Conservation (phyloP, 2,113 vertebrate genomes). For the Trichechus manatus region DNA sequence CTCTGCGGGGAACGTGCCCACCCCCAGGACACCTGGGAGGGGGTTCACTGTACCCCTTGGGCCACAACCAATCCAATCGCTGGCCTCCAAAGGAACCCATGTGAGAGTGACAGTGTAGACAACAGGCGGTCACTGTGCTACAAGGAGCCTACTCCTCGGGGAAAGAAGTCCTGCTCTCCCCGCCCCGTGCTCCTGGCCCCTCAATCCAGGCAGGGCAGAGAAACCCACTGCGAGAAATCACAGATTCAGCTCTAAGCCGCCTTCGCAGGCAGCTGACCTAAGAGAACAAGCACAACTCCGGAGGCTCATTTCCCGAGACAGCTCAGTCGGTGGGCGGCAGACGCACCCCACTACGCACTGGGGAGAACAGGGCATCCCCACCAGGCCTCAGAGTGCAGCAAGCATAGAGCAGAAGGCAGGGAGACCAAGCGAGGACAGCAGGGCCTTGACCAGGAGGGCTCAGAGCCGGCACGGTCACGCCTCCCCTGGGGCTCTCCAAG, state of each 20-base stretch:
- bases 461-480: neutral
- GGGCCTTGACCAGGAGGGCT: rapidly evolving
- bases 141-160: too few species aligned
- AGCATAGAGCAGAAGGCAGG: neutral
- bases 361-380: neutral
- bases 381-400: neutral
- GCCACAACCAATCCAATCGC: neutral
- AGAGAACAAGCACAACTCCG: neutral
- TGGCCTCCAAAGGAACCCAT: neutral
- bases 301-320: neutral
- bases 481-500: neutral
- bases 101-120: neutral
- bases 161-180: neutral
- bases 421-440: neutral
- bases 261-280: neutral
- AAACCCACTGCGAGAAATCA: neutral
- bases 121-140: neutral
- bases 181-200: neutral
- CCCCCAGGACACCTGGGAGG: neutral
- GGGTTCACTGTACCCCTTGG: neutral
- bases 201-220: neutral
- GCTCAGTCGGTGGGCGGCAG: neutral
- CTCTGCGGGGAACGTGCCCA: neutral
- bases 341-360: neutral
- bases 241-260: neutral